phyloP scores from a whole-genome alignment of 2,888 invertebrate genomes.

The Erynnis tages region DNA sequence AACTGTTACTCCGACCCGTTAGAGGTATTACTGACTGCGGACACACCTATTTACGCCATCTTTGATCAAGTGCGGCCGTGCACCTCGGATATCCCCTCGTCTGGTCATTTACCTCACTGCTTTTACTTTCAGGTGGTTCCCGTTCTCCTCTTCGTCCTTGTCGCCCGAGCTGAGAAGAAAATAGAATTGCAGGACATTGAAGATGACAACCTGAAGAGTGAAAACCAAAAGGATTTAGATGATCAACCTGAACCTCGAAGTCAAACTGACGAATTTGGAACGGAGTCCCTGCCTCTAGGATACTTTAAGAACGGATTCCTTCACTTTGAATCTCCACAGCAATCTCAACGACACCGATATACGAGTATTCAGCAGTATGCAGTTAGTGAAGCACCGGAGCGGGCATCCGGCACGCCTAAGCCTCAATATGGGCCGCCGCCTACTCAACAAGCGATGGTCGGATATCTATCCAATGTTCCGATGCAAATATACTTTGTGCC shows the following conservation, averaged over 20 bases:
- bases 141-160: constrained; percentile 53
- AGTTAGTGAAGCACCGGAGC: constrained; percentile 66
- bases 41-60: constrained; percentile 51
- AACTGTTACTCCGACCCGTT: constrained; percentile 56
- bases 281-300: constrained; percentile 49
- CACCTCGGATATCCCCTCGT: constrained; percentile 44
- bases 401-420: constrained; percentile 40
- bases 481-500: constrained; percentile 76
- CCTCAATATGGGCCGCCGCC: constrained; percentile 45
- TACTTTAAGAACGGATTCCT: constrained; percentile 60
- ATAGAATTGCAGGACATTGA: constrained; percentile 89
- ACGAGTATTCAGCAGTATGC: constrained; percentile 72
- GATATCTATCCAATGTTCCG: constrained; percentile 70
- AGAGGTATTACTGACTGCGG: constrained; percentile 39
- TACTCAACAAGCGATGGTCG: constrained; percentile 61
- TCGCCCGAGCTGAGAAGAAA: constrained; percentile 80
- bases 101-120: constrained; percentile 28
- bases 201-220: constrained; percentile 84
- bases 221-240: constrained; percentile 65
- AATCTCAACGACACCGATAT: constrained; percentile 55
- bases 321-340: constrained; percentile 53
- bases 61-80: constrained; percentile 45
- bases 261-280: constrained; percentile 37
- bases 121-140: constrained; percentile 66
- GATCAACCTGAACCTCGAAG: constrained; percentile 47